A percentile compares a stretch with the other conserved stretches of the same genome.
Conservation (phyloP, 2,888 invertebrate species). For the Drosophila paranaensis region DNA sequence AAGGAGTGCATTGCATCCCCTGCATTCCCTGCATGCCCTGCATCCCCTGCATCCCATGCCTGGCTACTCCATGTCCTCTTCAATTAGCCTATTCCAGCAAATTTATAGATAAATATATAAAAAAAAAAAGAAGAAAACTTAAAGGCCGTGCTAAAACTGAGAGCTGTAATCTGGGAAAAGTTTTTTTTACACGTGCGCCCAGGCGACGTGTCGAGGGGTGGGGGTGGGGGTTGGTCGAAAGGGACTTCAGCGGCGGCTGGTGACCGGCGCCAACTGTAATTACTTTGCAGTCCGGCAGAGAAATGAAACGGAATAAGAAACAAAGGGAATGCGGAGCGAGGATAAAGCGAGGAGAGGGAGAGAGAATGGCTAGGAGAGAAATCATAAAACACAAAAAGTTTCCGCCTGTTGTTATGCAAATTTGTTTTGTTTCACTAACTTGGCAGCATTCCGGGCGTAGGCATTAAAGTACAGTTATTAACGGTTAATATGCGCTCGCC, state of each 20-base stretch:
- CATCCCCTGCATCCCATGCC: too few relatives aligned
- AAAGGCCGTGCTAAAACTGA: slow-evolving; percentile 15
- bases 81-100: background rate
- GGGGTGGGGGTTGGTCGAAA: background rate
- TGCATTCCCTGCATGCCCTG: too few relatives aligned
- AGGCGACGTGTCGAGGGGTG: slow-evolving; percentile 3
- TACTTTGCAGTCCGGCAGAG: slow-evolving; percentile 59
- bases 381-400: slow-evolving; percentile 65
- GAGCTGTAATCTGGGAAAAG: slow-evolving; percentile 40
- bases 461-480: slow-evolving; percentile 62
- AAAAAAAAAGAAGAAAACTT: background rate
- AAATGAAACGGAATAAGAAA: slow-evolving; percentile 10
- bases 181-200: slow-evolving; percentile 51
- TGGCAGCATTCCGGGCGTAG: slow-evolving; percentile 29
- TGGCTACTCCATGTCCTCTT: background rate
- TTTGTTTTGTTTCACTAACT: slow-evolving; percentile 49
- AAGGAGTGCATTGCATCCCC: background rate
- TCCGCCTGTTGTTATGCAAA: slow-evolving; percentile 68
- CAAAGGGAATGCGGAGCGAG: background rate
- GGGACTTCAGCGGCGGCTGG: background rate
- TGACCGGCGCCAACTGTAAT: slow-evolving; percentile 65
- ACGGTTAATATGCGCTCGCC: slow-evolving; percentile 63
- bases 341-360: background rate
- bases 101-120: background rate
- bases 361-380: slow-evolving; percentile 19